A percentile compares a stretch with the other conserved stretches of the same genome.
Conservation (phyloP, 1,140 invertebrate genomes). For the Drepana arcuata region DNA sequence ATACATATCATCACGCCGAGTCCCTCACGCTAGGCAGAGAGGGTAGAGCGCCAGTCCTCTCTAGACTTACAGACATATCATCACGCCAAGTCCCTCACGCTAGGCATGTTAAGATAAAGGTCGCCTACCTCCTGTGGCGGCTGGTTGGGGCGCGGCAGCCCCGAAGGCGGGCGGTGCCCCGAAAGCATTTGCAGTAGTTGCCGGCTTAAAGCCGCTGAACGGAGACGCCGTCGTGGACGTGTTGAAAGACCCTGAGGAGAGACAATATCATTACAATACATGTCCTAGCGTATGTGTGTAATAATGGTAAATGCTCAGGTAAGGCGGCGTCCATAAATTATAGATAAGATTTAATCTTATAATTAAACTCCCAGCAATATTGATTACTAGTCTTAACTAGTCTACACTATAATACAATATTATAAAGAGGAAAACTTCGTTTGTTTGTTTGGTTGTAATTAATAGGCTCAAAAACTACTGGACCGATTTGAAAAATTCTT, state of each 20-base stretch:
- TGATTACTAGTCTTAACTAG: not conserved
- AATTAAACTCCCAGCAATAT: not conserved
- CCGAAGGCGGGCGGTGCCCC: conserved; percentile 61
- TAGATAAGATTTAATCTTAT: not conserved
- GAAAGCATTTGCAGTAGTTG: conserved; percentile 46
- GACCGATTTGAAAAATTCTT: too few species aligned
- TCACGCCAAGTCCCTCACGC: not conserved
- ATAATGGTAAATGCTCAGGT: not conserved
- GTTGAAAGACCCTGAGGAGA: conserved; percentile 39
- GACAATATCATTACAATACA: not conserved
- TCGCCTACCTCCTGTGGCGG: conserved; percentile 34
- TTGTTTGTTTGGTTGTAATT: too few species aligned
- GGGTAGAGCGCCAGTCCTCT: not conserved
- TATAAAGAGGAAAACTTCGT: too few species aligned
- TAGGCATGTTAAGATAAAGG: not conserved
- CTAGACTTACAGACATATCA: not conserved
- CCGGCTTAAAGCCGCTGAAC: conserved; percentile 49
- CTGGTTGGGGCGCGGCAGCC: conserved; percentile 30
- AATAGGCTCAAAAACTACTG: too few species aligned
- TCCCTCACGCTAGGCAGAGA: not conserved
- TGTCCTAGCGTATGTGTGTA: conserved; percentile 1
- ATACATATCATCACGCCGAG: too few species aligned
- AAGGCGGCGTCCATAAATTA: not conserved
- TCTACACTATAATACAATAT: too few species aligned
- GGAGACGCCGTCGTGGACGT: conserved; percentile 36